Percentiles rank a stretch among this genome's conserved stretches.
These are phyloP conservation scores for Clarias gariepinus DNA, from an alignment of 2,113 vertebrate species.

Conservation along the genomic window DNA sequence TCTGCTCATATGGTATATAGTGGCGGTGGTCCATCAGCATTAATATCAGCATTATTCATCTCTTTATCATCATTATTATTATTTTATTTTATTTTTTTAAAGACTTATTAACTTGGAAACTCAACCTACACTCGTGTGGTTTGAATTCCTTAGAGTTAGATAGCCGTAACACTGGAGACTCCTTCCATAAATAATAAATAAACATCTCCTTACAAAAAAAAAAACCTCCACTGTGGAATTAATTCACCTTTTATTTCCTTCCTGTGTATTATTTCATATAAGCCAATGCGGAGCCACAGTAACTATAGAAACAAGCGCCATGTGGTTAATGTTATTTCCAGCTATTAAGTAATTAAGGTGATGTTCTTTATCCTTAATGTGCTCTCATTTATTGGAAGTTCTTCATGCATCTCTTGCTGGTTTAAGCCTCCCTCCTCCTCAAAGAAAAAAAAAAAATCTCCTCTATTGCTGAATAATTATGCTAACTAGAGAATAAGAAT, in stretches of 20 bases:
- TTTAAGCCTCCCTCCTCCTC: background rate
- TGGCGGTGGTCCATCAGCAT: background rate
- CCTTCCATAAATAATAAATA: background rate
- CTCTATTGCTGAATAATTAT: background rate
- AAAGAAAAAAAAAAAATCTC: too few relatives aligned
- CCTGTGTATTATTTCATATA: background rate
- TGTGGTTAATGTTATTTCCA: background rate
- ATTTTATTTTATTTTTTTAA: background rate
- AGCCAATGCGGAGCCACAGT: background rate
- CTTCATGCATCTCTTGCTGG: background rate
- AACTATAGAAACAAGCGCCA: background rate
- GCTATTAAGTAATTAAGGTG: too few relatives aligned
- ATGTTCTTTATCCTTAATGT: background rate
- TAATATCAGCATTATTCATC: background rate
- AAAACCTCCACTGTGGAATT: background rate
- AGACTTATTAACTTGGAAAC: background rate
- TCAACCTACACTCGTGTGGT: background rate
- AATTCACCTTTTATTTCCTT: background rate
- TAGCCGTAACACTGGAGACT: background rate
- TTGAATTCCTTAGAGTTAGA: background rate
- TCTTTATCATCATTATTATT: background rate
- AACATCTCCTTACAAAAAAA: background rate
- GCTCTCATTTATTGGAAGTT: background rate
- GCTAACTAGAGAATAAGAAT: background rate
- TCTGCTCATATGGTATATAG: background rate